Evolutionary conservation across 1,140 invertebrate species (phyloP).

Genomic region (Acarapis woodi): DNA sequence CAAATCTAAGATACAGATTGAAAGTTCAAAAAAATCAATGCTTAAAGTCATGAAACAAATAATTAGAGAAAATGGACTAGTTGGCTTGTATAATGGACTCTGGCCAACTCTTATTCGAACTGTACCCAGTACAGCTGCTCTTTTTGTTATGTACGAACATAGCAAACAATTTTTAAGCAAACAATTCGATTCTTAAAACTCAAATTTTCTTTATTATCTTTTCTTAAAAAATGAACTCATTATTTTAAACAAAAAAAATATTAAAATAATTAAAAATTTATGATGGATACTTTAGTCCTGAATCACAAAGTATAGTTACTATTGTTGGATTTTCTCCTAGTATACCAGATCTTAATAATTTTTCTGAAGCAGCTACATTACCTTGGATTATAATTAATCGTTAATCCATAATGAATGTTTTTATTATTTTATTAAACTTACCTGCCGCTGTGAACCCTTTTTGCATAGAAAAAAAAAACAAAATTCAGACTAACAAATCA

Average conservation of each 20-base stretch:
- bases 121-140: conserved; percentile 66
- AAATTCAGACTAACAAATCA: not conserved
- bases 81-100: conserved; percentile 35
- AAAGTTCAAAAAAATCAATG: conserved; percentile 28
- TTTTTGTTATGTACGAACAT: conserved; percentile 56
- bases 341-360: conserved; percentile 6
- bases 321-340: conserved; percentile 5
- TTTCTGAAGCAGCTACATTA: conserved; percentile 8
- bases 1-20: conserved; percentile 57
- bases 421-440: too few relatives aligned
- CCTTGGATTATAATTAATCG: conserved; percentile 4
- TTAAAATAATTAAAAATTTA: not conserved
- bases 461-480: not conserved
- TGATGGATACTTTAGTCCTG: conserved; percentile 8
- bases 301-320: conserved; percentile 7
- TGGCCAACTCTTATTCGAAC: conserved; percentile 45
- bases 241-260: not conserved
- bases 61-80: conserved; percentile 36
- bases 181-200: too few relatives aligned
- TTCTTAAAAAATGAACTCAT: too few relatives aligned
- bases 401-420: too few relatives aligned
- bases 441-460: not conserved
- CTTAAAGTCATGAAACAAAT: conserved; percentile 34
- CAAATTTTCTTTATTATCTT: too few relatives aligned
- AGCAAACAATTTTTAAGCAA: conserved; percentile 14